Base-by-base conservation (phyloP, 1,140 invertebrate genomes). In the Maconellicoccus hirsutus region DNA sequence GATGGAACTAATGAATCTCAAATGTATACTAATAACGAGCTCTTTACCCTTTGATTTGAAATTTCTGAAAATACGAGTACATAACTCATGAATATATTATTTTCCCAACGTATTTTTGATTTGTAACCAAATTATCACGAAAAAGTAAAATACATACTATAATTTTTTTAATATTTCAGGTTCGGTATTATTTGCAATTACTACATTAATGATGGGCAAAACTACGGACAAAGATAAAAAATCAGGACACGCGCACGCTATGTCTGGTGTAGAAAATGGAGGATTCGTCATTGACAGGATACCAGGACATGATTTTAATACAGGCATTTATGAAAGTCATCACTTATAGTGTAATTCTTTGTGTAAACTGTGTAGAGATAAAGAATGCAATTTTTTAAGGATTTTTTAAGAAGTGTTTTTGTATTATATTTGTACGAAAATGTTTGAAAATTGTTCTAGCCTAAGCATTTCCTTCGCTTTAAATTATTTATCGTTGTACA, bases 151-250 rank as follows among this genome's bases (percentile, higher is more conserved):
- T 33, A 33, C 29, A 3, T 33, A 33, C 29, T 33, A 33, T 3
- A 6, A 33, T 12, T 33, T 33, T 6, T 33, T 33, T 33, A 33
- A 6, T 33, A 12, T 70, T 70, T 29, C 72, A 77, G 76, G 76
- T 74, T 77, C 76, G n/a, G 71, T 76, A 14, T 71, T 77, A 21
- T 77, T 77, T 33, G 75, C 63, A 27, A 73, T 75, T 23, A 77
- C 75, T 10, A 75, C 73, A 4, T 61, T 77, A 12, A 72, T 76
- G 70, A 77, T 77, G 76, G 73, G 73, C 14, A 75, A 73, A 63
- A 72, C 73, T 70, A 63, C 71, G 19, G 72, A 74, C 16, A 70
- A 70, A 66, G 22, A 59, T 4, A 72, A 39, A 70, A 74, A 73
- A 70, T 26, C 59, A 0, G 42, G 42, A 26, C 73, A 74, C 19